Evolutionary conservation across 2,888 invertebrate species (phyloP), one percentile per base, ranked within the genome.

Genomic region (Pimpla rufipes): DNA sequence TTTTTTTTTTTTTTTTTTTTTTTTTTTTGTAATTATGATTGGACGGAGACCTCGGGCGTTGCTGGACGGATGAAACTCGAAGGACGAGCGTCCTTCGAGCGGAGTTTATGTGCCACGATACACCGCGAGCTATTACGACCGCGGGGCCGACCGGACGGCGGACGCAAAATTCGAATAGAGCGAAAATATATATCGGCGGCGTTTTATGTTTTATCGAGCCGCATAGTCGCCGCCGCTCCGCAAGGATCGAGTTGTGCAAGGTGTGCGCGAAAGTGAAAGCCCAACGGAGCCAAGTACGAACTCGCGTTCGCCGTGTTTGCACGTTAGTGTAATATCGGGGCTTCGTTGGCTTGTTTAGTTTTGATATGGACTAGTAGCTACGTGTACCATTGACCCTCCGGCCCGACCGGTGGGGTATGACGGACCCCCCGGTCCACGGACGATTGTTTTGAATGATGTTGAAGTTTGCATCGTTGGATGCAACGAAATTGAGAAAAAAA

Each of bases 231-330:
- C 59, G 40, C 59, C 67, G 79, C 77, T 76, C 74, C 47, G 70
- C 78, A 78, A 77, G 71, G 81, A 81, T 81, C 70, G 42, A 67
- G 83, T 85, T 86, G 87, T 82, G 86, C 84, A 87, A 85, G 83
- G 85, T 84, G 83, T 80, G 73, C 78, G 76, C 80, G 79, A 85
- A 85, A 85, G 87, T 86, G 86, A 87, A 86, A 85, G 85, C 85
- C 82, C 73, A n/a, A 62, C 62, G 45, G 23, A 68, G 47, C 74
- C 50, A 70, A 55, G 67, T 77, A 70, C 76, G 75, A 75, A 75
- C 75, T 83, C 70, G 57, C 64, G 64, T 82, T 82, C 64, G 35
- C 67, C 76, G 80, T 67, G 73, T 79, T 83, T 80, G 76, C 83
- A 80, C 71, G 37, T 45, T 77, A 42, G 13, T 40, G 62, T 55